A percentile compares a stretch with the other conserved stretches of the same genome.
Conservation (phyloP, 2,888 invertebrate genomes). For the Lucinisca nassula region DNA sequence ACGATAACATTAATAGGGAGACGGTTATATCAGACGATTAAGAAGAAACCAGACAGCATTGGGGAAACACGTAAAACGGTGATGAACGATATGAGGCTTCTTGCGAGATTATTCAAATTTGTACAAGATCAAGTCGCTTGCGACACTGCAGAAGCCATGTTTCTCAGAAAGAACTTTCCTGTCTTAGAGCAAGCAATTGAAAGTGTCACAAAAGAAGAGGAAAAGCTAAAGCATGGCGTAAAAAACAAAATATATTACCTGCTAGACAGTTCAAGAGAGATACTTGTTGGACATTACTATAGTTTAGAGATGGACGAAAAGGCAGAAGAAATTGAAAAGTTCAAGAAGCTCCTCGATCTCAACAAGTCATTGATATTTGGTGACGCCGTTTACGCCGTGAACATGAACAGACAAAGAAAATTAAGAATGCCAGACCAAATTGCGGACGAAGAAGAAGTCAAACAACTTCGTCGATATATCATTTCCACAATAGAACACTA, state of each 20-base stretch:
- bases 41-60: not conserved
- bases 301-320: constrained; percentile 4
- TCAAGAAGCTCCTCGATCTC: not conserved
- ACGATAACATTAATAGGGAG: not conserved
- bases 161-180: not conserved
- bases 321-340: not conserved
- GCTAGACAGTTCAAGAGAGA: not conserved
- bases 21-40: not conserved
- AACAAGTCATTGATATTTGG: constrained; percentile 6
- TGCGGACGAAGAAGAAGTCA: constrained; percentile 28
- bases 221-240: constrained; percentile 27
- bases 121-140: not conserved
- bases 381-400: constrained; percentile 32
- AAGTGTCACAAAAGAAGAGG: not conserved
- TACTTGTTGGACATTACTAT: constrained; percentile 1
- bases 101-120: not conserved
- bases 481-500: constrained; percentile 3
- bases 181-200: constrained; percentile 24
- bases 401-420: constrained; percentile 9
- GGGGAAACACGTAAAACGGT: constrained; percentile 25
- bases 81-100: constrained; percentile 9
- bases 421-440: constrained; percentile 42
- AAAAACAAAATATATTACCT: constrained; percentile 21
- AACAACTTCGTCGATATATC: constrained; percentile 15
- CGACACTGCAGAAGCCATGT: constrained; percentile 10